Evolutionary conservation across 2,113 vertebrate species (phyloP).

Genomic region (Rhynchomys soricoides): DNA sequence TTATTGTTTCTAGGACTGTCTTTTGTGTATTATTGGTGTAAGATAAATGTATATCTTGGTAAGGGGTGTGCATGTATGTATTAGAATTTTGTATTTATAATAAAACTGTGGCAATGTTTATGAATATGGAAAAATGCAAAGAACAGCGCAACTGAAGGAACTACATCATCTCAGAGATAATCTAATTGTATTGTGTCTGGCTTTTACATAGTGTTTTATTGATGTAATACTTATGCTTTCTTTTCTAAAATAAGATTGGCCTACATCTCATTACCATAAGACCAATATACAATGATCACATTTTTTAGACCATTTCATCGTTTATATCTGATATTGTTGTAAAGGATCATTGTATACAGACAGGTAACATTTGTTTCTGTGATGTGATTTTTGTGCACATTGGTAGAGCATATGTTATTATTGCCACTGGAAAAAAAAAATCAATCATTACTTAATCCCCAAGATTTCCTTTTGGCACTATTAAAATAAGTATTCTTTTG

Average conservation of each 20-base stretch:
- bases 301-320: not conserved
- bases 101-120: not conserved
- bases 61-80: not conserved
- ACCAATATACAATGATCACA: not conserved
- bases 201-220: not conserved
- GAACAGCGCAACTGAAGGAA: not conserved
- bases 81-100: not conserved
- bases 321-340: not conserved
- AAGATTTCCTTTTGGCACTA: not conserved
- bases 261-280: not conserved
- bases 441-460: not conserved
- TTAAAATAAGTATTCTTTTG: constrained; percentile 43
- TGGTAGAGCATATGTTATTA: not conserved
- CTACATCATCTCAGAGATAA: constrained; percentile 20
- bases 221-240: not conserved
- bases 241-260: not conserved
- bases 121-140: constrained; percentile 40
- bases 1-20: not conserved
- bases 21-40: not conserved
- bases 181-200: not conserved
- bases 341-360: not conserved
- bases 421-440: not conserved
- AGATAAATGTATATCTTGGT: not conserved
- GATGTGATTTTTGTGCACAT: not conserved
- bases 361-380: not conserved